Evolutionary conservation across 1,140 invertebrate genomes (phyloP), one percentile per base, ranked within the genome.

Genomic region (Drosophila ercepeae): DNA sequence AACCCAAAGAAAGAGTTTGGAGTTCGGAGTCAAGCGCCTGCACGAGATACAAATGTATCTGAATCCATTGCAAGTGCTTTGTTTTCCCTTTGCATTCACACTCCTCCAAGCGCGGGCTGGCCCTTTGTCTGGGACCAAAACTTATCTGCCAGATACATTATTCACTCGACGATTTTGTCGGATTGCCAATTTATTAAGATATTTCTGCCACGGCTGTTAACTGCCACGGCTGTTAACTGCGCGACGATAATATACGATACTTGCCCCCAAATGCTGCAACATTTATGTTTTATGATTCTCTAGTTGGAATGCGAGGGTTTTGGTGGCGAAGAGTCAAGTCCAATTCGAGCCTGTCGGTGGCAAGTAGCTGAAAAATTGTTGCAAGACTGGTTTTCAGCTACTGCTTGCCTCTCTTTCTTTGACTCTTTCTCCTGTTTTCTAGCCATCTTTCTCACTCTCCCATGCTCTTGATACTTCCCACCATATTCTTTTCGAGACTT

Each of bases 361-460:
- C 72, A 81, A 74, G 82, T 81, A 76, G 81, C 81, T 75, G 64
- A 61, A 89, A 77, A 73, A 82, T 75, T 88, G 82, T 88, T 88
- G 82, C 81, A 89, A 75, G 78, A 88, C 82, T 68, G 78, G 82
- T 88, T 88, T 86, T 76, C 55, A n/a, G 32, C 75, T 67, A 71
- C 46, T 72, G 57, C 36, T 52, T 32, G 48, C 39, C 50, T 57
- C 53, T 41, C 27, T 52, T 39, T 53, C 39, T 46, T 21, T 21
- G 9, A 8, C 52, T 60, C 50, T 69, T 23, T 59, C 50, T 72
- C 34, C 27, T n/a, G n/a, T 32, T 39, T 39, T 39, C n/a, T 25
- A 29, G 2, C 23, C 11, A 16, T 41, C 29, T 69, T 48, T 46
- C 54, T 72, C 16, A 13, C 14, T 65, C 18, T 34, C 13, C 32